Percentiles rank a stretch among this genome's conserved stretches.
Conservation (phyloP, 2,113 vertebrate species). For the Spermophilus dauricus region DNA sequence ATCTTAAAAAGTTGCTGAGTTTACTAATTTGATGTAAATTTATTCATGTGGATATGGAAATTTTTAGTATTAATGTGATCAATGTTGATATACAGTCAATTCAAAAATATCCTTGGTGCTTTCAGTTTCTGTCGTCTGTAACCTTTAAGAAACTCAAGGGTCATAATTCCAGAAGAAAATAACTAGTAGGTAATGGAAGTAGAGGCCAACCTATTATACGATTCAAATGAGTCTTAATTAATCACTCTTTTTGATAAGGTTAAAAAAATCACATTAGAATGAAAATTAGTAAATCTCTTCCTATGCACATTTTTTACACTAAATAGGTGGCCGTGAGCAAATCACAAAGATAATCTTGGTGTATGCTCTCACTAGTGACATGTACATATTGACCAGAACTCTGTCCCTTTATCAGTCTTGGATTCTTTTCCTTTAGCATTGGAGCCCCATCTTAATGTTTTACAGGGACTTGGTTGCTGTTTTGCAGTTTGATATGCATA, state of each 20-base stretch:
- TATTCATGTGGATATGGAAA: neutral
- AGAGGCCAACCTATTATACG: neutral
- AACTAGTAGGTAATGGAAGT: neutral
- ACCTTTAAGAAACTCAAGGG: neutral
- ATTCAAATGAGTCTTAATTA: neutral
- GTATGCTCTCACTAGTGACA: neutral
- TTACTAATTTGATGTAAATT: neutral
- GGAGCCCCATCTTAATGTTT: neutral
- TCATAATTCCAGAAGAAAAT: neutral
- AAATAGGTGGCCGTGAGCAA: neutral
- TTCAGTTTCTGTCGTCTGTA: neutral
- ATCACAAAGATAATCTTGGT: neutral
- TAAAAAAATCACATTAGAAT: neutral
- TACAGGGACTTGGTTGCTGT: neutral
- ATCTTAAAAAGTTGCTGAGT: neutral
- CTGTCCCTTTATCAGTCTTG: neutral
- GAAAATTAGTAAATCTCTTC: neutral
- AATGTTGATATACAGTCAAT: neutral
- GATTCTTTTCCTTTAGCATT: neutral
- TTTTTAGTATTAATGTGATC: neutral
- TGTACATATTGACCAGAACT: neutral
- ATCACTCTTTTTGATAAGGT: neutral
- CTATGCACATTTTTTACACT: neutral
- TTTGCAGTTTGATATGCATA: neutral
- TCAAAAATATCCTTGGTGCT: neutral